phyloP scores from a whole-genome alignment of 2,888 invertebrate species.

The Geophilus truncorum region DNA sequence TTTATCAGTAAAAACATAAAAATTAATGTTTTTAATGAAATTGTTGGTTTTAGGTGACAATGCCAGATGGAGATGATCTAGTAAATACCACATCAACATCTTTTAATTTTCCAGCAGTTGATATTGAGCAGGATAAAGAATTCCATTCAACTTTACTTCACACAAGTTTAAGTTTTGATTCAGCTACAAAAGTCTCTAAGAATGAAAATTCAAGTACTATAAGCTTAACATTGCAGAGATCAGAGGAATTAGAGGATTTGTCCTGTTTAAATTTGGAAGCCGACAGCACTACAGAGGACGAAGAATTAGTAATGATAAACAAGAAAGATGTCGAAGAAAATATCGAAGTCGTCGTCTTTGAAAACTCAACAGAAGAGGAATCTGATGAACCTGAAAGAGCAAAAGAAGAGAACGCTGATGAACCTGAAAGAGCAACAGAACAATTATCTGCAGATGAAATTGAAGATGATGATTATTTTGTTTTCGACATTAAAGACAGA shows the following conservation, averaged over 20 bases:
- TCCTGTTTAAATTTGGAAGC: background rate
- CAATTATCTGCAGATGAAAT: background rate
- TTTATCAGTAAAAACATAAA: too few relatives aligned
- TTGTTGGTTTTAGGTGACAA: background rate
- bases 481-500: background rate
- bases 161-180: background rate
- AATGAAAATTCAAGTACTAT: background rate
- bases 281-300: background rate
- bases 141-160: background rate
- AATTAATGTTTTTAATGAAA: background rate
- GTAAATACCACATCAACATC: background rate
- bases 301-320: background rate
- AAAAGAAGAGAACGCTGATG: background rate
- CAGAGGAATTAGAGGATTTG: conserved; percentile 29
- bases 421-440: background rate
- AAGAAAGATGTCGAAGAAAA: background rate
- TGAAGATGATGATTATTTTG: background rate
- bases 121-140: background rate
- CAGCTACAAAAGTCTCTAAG: background rate
- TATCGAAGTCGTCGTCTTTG: too few relatives aligned
- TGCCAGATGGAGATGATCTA: background rate
- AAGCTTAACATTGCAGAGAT: background rate
- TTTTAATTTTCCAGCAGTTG: background rate
- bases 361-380: background rate
- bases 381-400: background rate